Evolutionary conservation across 2,797 vertebrate species (phyloP).

Genomic region (Ceryle rudis): DNA sequence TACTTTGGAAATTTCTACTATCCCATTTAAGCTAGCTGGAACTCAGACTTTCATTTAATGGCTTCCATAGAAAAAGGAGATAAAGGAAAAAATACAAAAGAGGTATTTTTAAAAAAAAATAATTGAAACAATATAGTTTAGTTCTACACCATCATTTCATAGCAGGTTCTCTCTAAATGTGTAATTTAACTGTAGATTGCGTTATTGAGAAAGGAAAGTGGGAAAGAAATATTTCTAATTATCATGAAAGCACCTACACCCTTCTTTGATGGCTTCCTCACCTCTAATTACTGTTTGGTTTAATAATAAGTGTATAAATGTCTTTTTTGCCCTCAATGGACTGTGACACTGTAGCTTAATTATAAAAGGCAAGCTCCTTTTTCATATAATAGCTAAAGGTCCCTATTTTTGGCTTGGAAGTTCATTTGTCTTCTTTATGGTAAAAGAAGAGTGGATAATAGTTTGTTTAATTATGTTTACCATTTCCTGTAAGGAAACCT

Average conservation of each 20-base stretch:
- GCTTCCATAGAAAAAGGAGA: neutral
- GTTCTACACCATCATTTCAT: neutral
- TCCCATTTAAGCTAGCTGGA: neutral
- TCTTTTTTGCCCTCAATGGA: neutral
- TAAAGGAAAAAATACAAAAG: neutral
- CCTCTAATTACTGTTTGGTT: neutral
- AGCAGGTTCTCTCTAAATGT: neutral
- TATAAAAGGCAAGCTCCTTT: neutral
- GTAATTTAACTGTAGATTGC: neutral
- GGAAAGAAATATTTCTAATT: neutral
- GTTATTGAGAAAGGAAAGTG: neutral
- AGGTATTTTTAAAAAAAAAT: neutral
- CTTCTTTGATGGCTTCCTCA: neutral
- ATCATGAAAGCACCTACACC: neutral
- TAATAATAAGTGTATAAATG: neutral
- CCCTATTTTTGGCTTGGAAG: neutral
- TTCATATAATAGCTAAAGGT: neutral
- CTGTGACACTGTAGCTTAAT: neutral
- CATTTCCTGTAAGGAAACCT: neutral
- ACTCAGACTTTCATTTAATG: neutral
- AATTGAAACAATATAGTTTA: neutral
- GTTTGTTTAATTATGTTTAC: conserved; percentile 11
- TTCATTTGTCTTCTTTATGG: neutral
- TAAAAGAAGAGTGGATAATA: neutral
- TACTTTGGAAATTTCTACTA: neutral